Evolutionary conservation across 1,140 invertebrate genomes (phyloP), one percentile per base, ranked within the genome.

Genomic region (Pseudomyrmex flavicornis): DNA sequence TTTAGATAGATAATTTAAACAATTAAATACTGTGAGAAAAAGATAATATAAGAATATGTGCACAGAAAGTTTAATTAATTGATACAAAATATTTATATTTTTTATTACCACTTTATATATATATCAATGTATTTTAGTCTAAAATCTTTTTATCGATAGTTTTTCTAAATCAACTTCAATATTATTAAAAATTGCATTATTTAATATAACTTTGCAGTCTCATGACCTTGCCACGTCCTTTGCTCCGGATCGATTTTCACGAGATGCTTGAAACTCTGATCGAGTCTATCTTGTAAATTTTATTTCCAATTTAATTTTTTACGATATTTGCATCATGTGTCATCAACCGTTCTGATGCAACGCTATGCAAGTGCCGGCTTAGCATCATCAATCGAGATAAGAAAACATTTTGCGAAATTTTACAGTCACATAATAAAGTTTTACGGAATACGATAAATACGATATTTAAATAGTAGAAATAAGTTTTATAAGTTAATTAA

Each of bases 201-300:
- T 69, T 20, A 44, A 66, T 46, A 35, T 15, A 54, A 2, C 12
- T 13, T 13, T 10, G 1, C 26, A 26, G 9, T 17, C n/a, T 46
- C 59, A 44, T 22, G 76, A 88, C 87, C 77, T 88, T 85, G 59
- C 17, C 59, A n/a, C n/a, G 76, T 82, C 83, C 86, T 88, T 61
- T 73, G 22, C 0, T 59, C 35, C 17, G 54, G 13, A 66, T 52
- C 4, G 12, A 56, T 22, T 44, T 82, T 56, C 1, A 2, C 4
- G 5, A 73, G 7, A 61, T n/a, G 3, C 13, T 8, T 59, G 5
- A 1, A 70, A 12, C 50, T 70, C 17, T 20, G 13, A 0, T 7
- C 26, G 56, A 76, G 5, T 35, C 17, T 65, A 26, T 65, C 2
- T 46, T 7, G 10, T 13, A 20, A 52, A 17, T 54, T 35, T 35